Percentiles rank a stretch among this genome's conserved stretches.
Evolutionary conservation across 2,113 vertebrate genomes (phyloP).

Genomic region (Osmerus eperlanus): DNA sequence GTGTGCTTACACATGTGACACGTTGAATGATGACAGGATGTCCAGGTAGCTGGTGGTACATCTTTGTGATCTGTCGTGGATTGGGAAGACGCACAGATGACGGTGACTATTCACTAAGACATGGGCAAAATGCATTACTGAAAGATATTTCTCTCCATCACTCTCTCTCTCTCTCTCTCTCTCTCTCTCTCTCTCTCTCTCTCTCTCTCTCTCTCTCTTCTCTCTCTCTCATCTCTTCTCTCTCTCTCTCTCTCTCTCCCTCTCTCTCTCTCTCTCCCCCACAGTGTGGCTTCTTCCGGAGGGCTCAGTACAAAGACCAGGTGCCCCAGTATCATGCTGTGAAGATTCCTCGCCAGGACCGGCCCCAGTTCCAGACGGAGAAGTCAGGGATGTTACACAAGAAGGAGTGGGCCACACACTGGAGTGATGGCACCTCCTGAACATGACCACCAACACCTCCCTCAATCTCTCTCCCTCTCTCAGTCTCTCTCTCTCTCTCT

Average conservation of each 20-base stretch:
- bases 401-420: slow-evolving; percentile 83
- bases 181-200: not conserved
- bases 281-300: slow-evolving; percentile 91
- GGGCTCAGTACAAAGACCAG: slow-evolving; percentile 75
- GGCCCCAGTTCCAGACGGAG: slow-evolving; percentile 81
- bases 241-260: not conserved
- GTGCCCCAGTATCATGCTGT: slow-evolving; percentile 90
- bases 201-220: not conserved
- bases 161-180: not conserved
- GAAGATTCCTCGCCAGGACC: slow-evolving; percentile 84
- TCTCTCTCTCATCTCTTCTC: slow-evolving; percentile 8
- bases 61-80: not conserved
- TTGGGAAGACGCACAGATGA: too few species aligned
- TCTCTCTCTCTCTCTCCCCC: not conserved
- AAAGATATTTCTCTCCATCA: not conserved
- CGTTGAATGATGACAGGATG: too few species aligned
- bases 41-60: too few species aligned
- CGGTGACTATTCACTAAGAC: too few species aligned
- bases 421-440: slow-evolving; percentile 71
- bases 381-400: slow-evolving; percentile 78
- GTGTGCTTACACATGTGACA: too few species aligned
- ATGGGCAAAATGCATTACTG: too few species aligned
- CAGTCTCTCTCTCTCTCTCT: not conserved
- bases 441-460: not conserved
- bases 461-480: not conserved